phyloP scores from a whole-genome alignment of 2,113 vertebrate genomes.

The Podarcis muralis region DNA sequence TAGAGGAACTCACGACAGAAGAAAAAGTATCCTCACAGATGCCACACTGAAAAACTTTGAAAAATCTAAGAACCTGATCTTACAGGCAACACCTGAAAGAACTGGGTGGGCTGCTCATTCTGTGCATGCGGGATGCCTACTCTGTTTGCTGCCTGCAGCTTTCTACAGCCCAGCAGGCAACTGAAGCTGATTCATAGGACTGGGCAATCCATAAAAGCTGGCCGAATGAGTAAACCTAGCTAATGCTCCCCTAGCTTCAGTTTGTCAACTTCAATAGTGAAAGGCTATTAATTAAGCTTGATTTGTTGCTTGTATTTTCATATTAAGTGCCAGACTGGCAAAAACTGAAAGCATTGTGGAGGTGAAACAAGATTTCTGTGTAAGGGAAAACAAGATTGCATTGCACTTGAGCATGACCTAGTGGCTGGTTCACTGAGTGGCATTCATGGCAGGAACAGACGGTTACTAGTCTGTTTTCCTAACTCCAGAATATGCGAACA shows the following conservation, averaged over 20 bases:
- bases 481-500: constrained; percentile 37
- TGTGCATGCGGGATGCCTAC: neutral
- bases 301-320: neutral
- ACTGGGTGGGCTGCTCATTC: neutral
- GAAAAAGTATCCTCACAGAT: neutral
- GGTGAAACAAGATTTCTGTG: constrained; percentile 57
- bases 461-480: constrained; percentile 54
- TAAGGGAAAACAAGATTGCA: constrained; percentile 61
- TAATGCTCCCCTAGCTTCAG: neutral
- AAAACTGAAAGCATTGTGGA: constrained; percentile 23
- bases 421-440: constrained; percentile 76
- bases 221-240: neutral
- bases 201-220: neutral
- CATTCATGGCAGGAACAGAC: constrained; percentile 69
- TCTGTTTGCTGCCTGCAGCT: neutral
- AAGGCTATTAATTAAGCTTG: neutral
- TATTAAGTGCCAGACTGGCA: constrained; percentile 11
- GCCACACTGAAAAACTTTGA: neutral
- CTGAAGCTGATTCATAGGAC: neutral
- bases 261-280: neutral
- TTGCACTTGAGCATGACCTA: constrained; percentile 82
- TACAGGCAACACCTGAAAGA: neutral
- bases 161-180: neutral
- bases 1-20: neutral
- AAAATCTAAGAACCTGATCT: neutral